Conservation (phyloP, 1,140 invertebrate species). For the Atta texana region DNA sequence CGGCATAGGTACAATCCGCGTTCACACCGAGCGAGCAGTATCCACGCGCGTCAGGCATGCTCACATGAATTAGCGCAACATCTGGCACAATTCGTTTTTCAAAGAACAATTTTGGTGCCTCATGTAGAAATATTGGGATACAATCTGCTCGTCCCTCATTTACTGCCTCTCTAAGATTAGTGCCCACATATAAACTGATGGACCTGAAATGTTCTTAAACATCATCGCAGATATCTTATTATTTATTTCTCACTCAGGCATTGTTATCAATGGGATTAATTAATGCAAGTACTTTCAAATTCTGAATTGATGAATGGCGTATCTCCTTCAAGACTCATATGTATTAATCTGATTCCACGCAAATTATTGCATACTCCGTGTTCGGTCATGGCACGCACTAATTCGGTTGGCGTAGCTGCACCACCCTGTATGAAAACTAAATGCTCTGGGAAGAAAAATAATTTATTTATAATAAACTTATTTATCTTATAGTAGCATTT, state of each 20-base stretch:
- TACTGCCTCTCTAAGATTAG: slow-evolving; percentile 94
- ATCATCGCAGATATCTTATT: neutral
- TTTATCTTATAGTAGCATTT: neutral
- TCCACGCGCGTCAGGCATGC: slow-evolving; percentile 95
- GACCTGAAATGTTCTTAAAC: slow-evolving; percentile 90
- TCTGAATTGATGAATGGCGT: slow-evolving; percentile 92
- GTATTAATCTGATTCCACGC: slow-evolving; percentile 92
- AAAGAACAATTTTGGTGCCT: slow-evolving; percentile 95
- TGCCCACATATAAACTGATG: slow-evolving; percentile 95
- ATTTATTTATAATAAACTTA: neutral
- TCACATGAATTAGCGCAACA: slow-evolving; percentile 94
- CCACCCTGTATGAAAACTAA: slow-evolving; percentile 96
- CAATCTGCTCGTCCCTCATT: slow-evolving; percentile 94
- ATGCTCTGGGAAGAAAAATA: slow-evolving; percentile 88
- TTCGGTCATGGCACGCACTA: slow-evolving; percentile 93
- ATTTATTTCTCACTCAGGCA: neutral
- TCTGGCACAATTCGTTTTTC: slow-evolving; percentile 93
- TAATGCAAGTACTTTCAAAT: slow-evolving; percentile 85
- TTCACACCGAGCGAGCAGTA: slow-evolving; percentile 96
- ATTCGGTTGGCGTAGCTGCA: slow-evolving; percentile 93
- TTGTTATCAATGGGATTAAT: neutral
- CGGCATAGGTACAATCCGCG: slow-evolving; percentile 95
- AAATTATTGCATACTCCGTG: slow-evolving; percentile 91
- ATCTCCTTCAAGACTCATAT: slow-evolving; percentile 96
- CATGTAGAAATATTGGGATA: slow-evolving; percentile 95